Evolutionary conservation across 2,113 vertebrate species (phyloP).

Genomic region (Saccopteryx leptura): DNA sequence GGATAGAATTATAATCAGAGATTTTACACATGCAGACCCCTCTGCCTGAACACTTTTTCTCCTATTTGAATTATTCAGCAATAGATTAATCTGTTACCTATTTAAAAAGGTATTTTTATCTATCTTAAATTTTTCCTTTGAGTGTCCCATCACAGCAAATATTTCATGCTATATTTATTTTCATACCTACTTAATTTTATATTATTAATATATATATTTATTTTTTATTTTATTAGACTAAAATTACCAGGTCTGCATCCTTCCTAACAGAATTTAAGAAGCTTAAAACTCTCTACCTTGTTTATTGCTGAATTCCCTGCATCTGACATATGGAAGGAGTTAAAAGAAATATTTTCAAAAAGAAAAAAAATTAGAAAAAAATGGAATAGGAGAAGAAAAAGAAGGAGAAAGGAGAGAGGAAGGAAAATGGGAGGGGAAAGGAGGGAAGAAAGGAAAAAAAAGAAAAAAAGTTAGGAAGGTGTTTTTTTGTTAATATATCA

Average conservation of each 20-base stretch:
- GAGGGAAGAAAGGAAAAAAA: no score
- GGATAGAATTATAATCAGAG: background rate
- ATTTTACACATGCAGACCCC: background rate
- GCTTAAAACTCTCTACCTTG: background rate
- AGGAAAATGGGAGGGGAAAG: background rate
- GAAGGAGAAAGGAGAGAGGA: accelerated
- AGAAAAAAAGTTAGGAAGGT: background rate
- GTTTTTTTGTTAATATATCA: background rate
- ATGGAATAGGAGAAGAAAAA: background rate
- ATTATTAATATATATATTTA: background rate
- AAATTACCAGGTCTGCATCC: background rate
- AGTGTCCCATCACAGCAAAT: background rate
- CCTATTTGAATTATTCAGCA: background rate
- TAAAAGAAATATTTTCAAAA: background rate
- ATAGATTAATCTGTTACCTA: background rate
- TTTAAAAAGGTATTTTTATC: background rate
- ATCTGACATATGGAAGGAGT: background rate
- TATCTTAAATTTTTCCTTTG: background rate
- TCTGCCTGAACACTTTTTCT: background rate
- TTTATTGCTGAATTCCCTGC: background rate
- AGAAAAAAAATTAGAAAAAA: background rate
- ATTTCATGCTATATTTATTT: constrained; percentile 1
- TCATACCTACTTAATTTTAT: background rate
- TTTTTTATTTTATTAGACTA: background rate
- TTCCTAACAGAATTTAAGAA: background rate